Conservation (phyloP, 2,797 vertebrate species). For the Gila robusta region DNA sequence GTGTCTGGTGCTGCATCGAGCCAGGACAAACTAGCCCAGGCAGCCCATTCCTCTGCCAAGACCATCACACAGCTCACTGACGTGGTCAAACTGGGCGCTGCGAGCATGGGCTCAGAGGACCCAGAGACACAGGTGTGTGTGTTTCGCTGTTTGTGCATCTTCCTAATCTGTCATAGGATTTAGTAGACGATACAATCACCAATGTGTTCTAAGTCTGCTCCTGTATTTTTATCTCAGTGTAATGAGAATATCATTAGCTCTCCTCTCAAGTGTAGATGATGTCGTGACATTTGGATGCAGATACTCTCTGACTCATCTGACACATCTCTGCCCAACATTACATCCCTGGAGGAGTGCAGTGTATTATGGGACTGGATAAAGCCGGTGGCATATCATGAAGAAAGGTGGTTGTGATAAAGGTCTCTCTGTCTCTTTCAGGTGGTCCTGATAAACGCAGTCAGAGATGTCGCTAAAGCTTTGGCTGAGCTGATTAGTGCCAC, state of each 20-base stretch:
- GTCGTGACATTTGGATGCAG: no score
- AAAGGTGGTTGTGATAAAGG: slow-evolving; percentile 71
- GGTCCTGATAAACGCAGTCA: slow-evolving; percentile 97
- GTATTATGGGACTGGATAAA: slow-evolving; percentile 47
- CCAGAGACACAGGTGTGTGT: slow-evolving; percentile 95
- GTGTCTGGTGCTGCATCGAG: slow-evolving; percentile 95
- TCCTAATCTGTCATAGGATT: not conserved
- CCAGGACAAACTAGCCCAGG: slow-evolving; percentile 96
- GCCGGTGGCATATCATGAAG: slow-evolving; percentile 63
- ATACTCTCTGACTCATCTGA: not conserved
- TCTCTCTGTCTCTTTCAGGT: slow-evolving; percentile 79
- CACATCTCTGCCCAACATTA: not conserved
- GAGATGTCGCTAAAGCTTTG: slow-evolving; percentile 97
- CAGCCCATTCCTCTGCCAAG: slow-evolving; percentile 94
- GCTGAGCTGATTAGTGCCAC: slow-evolving; percentile 97
- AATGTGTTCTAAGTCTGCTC: slow-evolving; percentile 1
- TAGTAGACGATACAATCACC: not conserved
- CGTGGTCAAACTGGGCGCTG: slow-evolving; percentile 95
- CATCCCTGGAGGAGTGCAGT: not conserved
- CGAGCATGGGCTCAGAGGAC: slow-evolving; percentile 95
- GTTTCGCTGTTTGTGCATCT: not conserved
- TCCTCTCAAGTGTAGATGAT: slow-evolving; percentile 14
- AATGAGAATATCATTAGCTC: slow-evolving; percentile 31
- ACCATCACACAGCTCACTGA: slow-evolving; percentile 98
- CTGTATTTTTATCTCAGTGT: not conserved